Evolutionary conservation across 2,888 invertebrate genomes (phyloP), one percentile per base, ranked within the genome.

Genomic region (Rhynchonema sp.): DNA sequence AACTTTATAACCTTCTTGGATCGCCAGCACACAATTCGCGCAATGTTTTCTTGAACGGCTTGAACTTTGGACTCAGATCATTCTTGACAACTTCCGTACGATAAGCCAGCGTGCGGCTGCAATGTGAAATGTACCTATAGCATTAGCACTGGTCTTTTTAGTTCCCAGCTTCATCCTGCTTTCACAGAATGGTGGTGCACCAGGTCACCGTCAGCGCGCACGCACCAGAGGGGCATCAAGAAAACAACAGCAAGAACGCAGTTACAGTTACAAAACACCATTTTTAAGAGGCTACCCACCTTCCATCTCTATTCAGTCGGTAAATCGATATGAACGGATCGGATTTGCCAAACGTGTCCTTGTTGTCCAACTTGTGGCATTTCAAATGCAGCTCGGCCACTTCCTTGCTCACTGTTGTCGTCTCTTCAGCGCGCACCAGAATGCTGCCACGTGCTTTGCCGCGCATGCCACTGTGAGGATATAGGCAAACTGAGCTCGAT

Each of bases 41-140:
- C 0, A 77, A 69, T 22, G 75, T 70, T 28, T 79, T 63, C 1
- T 70, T 71, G 60, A 79, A 74, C 20, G 74, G 66, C 60, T 72
- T 70, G 80, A 80, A 80, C 1, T 71, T 73, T n/a, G 80, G 80
- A 65, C 79, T 76, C 25, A 76, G 66, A n/a, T 76, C 77, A 62
- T 75, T 76, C 66, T 75, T 76, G 57, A 76, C 72, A 20, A 75
- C 75, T 66, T 80, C 79, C 57, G 77, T 78, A 65, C 78, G 75
- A 65, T 79, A 76, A 1, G 78, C 78, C n/a, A 77, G 70, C 49
- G 75, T 72, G 63, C 72, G 77, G 30, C 75, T 73, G 61, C 65
- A 65, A 58, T n/a, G n/a, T n/a, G n/a, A n/a, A n/a, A n/a, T n/a
- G n/a, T n/a, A n/a, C n/a, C n/a, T n/a, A n/a, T n/a, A n/a, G n/a